These are phyloP conservation scores for Holotrichia oblita DNA, from an alignment of 1,140 invertebrate species.

Conservation along the genomic window DNA sequence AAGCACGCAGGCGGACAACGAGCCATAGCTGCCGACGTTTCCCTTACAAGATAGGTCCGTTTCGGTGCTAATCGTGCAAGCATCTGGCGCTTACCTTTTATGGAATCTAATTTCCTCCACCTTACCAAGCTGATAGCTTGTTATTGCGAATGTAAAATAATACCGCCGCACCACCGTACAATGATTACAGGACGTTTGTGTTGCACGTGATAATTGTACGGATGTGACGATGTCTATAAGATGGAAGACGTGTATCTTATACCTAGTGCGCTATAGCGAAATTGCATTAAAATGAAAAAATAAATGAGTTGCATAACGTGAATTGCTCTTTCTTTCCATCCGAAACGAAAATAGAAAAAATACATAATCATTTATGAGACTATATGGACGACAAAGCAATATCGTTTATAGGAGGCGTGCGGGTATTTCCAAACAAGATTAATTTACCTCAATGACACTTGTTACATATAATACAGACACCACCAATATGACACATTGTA, in stretches of 20 bases:
- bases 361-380: no score
- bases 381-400: no score
- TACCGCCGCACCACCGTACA: conserved; percentile 42
- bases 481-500: no score
- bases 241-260: conserved; percentile 9
- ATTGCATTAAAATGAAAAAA: no score
- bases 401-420: no score
- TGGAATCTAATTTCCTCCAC: conserved; percentile 47
- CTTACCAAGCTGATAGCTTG: conserved; percentile 39
- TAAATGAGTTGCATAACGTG: no score
- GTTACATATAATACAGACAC: no score
- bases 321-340: no score
- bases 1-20: neutral
- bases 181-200: conserved; percentile 50
- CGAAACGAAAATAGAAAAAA: no score
- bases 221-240: conserved; percentile 43
- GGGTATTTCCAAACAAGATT: no score
- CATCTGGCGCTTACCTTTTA: conserved; percentile 49
- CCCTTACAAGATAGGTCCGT: neutral
- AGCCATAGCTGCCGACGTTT: neutral
- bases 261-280: no score
- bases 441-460: no score
- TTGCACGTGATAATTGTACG: conserved; percentile 48
- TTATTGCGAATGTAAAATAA: conserved; percentile 53
- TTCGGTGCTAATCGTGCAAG: conserved; percentile 44